Percentiles rank a stretch among this genome's conserved stretches.
Conservation (phyloP, 1,140 invertebrate genomes). For the Caenorhabditis remanei region DNA sequence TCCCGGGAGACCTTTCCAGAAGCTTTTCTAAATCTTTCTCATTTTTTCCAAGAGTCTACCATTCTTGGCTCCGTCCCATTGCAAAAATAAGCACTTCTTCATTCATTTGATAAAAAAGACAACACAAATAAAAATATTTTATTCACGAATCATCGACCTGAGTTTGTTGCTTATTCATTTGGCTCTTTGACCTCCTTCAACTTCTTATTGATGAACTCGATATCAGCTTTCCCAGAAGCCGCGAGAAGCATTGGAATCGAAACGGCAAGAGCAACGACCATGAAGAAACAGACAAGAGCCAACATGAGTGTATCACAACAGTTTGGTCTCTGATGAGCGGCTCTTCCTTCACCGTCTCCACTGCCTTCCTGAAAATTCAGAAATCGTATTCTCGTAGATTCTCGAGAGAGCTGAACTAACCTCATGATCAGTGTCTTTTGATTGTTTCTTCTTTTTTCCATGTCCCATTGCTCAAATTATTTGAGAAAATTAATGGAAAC, state of each 20-base stretch:
- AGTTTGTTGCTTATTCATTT: neutral
- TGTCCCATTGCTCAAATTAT: conserved; percentile 26
- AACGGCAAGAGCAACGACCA: neutral
- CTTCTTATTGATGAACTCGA: neutral
- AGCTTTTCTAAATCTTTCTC: too few relatives aligned
- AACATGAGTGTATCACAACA: conserved; percentile 37
- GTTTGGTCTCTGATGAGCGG: conserved; percentile 12
- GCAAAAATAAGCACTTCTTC: too few relatives aligned
- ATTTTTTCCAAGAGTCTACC: too few relatives aligned
- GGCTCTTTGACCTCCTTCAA: neutral
- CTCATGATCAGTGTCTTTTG: conserved; percentile 1
- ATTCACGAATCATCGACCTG: too few relatives aligned
- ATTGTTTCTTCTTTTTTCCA: neutral
- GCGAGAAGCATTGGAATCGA: neutral
- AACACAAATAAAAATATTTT: too few relatives aligned
- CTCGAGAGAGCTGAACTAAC: neutral
- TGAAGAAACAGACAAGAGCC: conserved; percentile 1
- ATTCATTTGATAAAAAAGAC: too few relatives aligned
- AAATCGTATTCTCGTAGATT: neutral
- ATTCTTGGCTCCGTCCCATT: too few relatives aligned
- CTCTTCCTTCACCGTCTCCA: neutral
- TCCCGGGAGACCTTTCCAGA: too few relatives aligned
- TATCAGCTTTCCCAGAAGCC: neutral
- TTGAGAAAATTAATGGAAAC: conserved; percentile 17
- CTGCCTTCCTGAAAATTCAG: neutral